phyloP scores from a whole-genome alignment of 1,140 invertebrate genomes.

The Aethina tumida region DNA sequence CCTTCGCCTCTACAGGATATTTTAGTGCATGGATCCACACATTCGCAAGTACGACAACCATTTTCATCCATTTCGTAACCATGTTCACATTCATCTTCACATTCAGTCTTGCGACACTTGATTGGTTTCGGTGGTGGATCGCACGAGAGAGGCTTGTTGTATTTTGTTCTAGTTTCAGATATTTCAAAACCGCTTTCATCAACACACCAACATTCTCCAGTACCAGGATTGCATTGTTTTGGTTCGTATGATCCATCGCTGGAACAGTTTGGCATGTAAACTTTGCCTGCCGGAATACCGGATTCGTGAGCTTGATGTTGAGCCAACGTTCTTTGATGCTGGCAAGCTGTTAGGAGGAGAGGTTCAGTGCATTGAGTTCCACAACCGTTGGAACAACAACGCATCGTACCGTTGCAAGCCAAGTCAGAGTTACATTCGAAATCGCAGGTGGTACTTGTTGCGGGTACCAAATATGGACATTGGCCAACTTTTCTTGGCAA shows the following conservation, averaged over 20 bases:
- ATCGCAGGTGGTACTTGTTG: constrained; percentile 58
- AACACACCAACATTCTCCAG: constrained; percentile 82
- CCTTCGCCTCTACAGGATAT: constrained; percentile 61
- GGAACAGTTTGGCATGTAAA: constrained; percentile 72
- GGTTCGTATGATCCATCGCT: constrained; percentile 62
- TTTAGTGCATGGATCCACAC: constrained; percentile 65
- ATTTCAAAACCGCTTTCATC: constrained; percentile 73
- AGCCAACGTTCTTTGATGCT: constrained; percentile 56
- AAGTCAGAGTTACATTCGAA: constrained; percentile 66
- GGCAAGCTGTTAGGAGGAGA: constrained; percentile 65
- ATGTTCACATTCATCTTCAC: constrained; percentile 53
- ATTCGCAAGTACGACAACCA: constrained; percentile 66
- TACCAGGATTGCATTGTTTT: constrained; percentile 68
- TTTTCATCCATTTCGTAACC: constrained; percentile 55
- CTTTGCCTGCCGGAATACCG: constrained; percentile 58
- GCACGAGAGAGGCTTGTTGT: constrained; percentile 34
- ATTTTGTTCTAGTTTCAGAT: constrained; percentile 43
- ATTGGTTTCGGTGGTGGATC: constrained; percentile 25
- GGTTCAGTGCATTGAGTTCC: constrained; percentile 69
- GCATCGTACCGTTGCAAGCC: constrained; percentile 55
- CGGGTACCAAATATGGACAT: constrained; percentile 71
- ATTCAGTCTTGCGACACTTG: constrained; percentile 51
- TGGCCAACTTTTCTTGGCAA: constrained; percentile 64
- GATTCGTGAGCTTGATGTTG: constrained; percentile 67
- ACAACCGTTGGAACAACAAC: constrained; percentile 80